These are phyloP conservation scores for Drosophila miranda DNA, from an alignment of 1,140 invertebrate species.

Conservation along the genomic window DNA sequence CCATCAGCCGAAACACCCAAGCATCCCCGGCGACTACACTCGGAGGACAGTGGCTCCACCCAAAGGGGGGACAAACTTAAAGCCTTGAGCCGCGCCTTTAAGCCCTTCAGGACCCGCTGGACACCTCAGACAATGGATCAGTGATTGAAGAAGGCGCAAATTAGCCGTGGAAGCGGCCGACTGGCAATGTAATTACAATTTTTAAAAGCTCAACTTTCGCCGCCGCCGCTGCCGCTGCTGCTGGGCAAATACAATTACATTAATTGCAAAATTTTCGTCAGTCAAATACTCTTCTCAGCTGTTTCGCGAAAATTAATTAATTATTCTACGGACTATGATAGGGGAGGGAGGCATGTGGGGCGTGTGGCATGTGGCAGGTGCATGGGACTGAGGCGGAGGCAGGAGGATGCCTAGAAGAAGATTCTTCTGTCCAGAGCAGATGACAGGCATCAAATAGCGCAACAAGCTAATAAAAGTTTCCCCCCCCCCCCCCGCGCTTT, in stretches of 20 bases:
- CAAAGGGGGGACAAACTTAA: slow-evolving; percentile 9
- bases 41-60: too few species aligned
- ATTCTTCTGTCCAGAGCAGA: not conserved
- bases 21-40: not conserved
- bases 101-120: not conserved
- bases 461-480: slow-evolving; percentile 63
- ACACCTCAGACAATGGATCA: too few species aligned
- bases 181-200: slow-evolving; percentile 6
- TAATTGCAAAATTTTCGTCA: slow-evolving; percentile 55
- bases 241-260: slow-evolving; percentile 50
- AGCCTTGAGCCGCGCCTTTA: not conserved
- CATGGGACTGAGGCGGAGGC: too few species aligned
- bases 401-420: not conserved
- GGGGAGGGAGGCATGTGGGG: not conserved
- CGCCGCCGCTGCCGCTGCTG: not conserved
- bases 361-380: too few species aligned
- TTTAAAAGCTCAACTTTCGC: not conserved
- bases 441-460: slow-evolving; percentile 56
- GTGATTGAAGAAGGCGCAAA: too few species aligned
- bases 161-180: too few species aligned
- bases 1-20: too few species aligned
- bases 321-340: slow-evolving; percentile 48
- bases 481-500: not conserved
- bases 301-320: slow-evolving; percentile 63
- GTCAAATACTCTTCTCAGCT: slow-evolving; percentile 25